phyloP scores from a whole-genome alignment of 2,797 vertebrate species.

The Odontamblyopus lacepedii region DNA sequence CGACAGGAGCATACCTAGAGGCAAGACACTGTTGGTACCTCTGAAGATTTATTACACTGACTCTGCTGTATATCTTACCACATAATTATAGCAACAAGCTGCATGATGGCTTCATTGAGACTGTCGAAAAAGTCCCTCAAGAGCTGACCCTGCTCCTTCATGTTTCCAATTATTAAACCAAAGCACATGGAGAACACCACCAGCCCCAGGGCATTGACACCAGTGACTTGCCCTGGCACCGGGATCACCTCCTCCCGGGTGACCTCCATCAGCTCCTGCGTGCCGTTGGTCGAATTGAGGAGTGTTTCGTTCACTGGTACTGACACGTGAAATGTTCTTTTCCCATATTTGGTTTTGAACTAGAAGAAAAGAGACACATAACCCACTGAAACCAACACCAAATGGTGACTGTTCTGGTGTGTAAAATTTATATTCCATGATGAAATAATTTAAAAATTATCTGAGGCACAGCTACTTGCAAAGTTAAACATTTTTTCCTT shows the following conservation, averaged over 20 bases:
- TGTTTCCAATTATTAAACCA: conserved; percentile 82
- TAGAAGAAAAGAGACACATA: conserved; percentile 25
- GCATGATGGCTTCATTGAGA: conserved; percentile 86
- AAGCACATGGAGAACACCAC: conserved; percentile 86
- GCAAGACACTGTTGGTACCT: neutral
- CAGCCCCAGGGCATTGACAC: conserved; percentile 87
- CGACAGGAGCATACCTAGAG: conserved; percentile 83
- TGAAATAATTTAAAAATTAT: neutral
- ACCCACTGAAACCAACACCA: neutral
- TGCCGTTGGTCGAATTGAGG: conserved; percentile 59
- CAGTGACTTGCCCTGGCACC: conserved; percentile 86
- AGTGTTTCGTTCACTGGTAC: conserved; percentile 78
- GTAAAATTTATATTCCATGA: neutral
- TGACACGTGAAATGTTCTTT: conserved; percentile 74
- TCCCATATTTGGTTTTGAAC: conserved; percentile 84
- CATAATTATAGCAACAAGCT: conserved; percentile 84
- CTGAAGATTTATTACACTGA: neutral
- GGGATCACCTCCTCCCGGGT: conserved; percentile 85
- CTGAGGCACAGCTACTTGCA: neutral
- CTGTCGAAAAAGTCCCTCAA: conserved; percentile 84
- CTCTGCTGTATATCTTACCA: conserved; percentile 66
- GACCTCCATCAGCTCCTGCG: conserved; percentile 39
- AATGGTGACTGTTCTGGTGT: neutral
- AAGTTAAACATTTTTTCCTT: neutral
- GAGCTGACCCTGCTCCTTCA: conserved; percentile 80